A percentile compares a stretch with the other conserved stretches of the same genome.
Evolutionary conservation across 2,113 vertebrate genomes (phyloP).

Genomic region (Gyps fulvus): DNA sequence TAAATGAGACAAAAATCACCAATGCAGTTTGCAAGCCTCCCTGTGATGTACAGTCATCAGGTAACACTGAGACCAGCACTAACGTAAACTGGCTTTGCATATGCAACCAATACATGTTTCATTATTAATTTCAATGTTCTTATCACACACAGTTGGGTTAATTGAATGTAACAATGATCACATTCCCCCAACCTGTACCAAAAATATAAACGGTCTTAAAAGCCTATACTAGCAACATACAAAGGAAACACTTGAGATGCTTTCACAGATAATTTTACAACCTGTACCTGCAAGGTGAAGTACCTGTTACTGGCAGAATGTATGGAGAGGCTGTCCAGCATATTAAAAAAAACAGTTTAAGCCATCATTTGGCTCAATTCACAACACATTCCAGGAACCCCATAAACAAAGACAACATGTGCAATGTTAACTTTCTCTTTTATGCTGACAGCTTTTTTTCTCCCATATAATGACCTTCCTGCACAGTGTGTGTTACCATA

Average conservation of each 20-base stretch:
- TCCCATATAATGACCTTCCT: slow-evolving; percentile 76
- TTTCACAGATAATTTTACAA: slow-evolving; percentile 13
- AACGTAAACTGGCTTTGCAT: not conserved
- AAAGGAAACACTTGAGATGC: not conserved
- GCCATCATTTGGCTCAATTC: slow-evolving; percentile 63
- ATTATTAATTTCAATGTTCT: not conserved
- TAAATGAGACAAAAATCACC: slow-evolving; percentile 16
- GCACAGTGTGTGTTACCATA: slow-evolving; percentile 77
- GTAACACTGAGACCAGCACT: not conserved
- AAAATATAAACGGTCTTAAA: slow-evolving; percentile 5
- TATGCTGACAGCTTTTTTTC: slow-evolving; percentile 72
- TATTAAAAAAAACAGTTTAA: slow-evolving; percentile 41
- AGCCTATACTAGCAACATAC: not conserved
- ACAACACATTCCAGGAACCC: slow-evolving; percentile 71
- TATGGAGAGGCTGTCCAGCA: not conserved
- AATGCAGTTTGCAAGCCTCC: not conserved
- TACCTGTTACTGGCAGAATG: slow-evolving; percentile 1
- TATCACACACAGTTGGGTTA: not conserved
- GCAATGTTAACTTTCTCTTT: slow-evolving; percentile 75
- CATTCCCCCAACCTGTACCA: not conserved
- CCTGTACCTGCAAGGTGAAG: slow-evolving; percentile 33
- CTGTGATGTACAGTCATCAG: not conserved
- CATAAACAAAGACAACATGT: slow-evolving; percentile 75
- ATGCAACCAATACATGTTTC: not conserved
- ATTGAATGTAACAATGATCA: slow-evolving; percentile 9